Percentiles rank a stretch among this genome's conserved stretches.
Conservation (phyloP, 2,888 invertebrate species). For the Tiliacea aurago region DNA sequence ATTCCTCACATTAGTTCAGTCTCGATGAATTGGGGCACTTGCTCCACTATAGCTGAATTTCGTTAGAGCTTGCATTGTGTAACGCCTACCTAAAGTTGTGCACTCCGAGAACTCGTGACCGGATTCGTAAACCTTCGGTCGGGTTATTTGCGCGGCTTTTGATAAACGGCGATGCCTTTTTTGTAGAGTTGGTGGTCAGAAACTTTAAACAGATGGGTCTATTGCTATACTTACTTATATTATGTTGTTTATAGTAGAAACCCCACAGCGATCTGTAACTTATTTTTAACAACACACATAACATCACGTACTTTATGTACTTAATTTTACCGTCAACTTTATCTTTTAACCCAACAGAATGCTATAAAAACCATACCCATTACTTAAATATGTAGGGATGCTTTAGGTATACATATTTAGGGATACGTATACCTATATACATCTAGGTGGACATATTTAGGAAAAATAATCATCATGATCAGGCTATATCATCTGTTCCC, state of each 20-base stretch:
- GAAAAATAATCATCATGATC: no score
- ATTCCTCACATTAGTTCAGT: slow-evolving; percentile 86
- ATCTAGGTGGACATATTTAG: no score
- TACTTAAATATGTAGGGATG: no score
- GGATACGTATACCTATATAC: no score
- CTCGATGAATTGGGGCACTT: slow-evolving; percentile 80
- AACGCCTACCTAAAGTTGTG: slow-evolving; percentile 61
- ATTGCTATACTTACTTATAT: background rate
- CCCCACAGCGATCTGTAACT: background rate
- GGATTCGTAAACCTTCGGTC: slow-evolving; percentile 54
- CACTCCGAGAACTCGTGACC: slow-evolving; percentile 31
- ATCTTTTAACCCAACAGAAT: background rate
- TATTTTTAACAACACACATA: background rate
- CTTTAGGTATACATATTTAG: no score
- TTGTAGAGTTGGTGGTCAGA: background rate
- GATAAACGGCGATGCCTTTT: slow-evolving; percentile 29
- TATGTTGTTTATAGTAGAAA: background rate
- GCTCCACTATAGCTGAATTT: slow-evolving; percentile 72
- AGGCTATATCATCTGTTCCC: no score
- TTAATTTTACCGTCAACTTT: background rate
- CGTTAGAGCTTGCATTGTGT: slow-evolving; percentile 60
- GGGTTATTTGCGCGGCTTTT: slow-evolving; percentile 34
- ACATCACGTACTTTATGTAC: background rate
- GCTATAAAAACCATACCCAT: background rate
- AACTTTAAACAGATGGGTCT: slow-evolving; percentile 13